These are phyloP conservation scores for Thera britannica DNA, from an alignment of 2,888 invertebrate genomes.

Conservation along the genomic window DNA sequence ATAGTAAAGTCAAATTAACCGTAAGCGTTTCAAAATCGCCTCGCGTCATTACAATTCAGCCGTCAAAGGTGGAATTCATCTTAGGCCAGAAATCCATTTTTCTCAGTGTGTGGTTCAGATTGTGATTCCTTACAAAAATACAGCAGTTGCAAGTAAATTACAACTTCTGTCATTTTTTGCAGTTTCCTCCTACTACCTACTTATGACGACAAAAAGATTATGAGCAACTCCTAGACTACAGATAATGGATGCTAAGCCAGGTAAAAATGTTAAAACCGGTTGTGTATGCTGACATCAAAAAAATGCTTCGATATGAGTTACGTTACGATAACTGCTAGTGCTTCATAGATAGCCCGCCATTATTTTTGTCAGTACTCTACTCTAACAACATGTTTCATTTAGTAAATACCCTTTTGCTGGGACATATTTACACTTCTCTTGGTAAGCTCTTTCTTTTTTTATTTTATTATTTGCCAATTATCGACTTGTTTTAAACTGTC, in stretches of 20 bases:
- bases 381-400: constrained; percentile 32
- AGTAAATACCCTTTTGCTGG: constrained; percentile 28
- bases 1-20: too few relatives aligned
- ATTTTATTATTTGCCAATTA: constrained; percentile 12
- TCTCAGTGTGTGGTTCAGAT: not conserved
- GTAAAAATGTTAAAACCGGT: constrained; percentile 13
- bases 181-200: not conserved
- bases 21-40: too few relatives aligned
- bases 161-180: not conserved
- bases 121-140: too few relatives aligned
- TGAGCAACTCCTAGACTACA: constrained; percentile 6
- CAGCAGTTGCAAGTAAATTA: too few relatives aligned
- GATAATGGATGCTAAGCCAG: not conserved
- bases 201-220: not conserved
- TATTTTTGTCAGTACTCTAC: constrained; percentile 24
- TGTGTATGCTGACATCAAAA: constrained; percentile 17
- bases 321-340: constrained; percentile 26
- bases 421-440: constrained; percentile 14
- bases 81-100: too few relatives aligned
- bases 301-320: constrained; percentile 26
- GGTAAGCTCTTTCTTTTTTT: constrained; percentile 17
- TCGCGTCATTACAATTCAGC: too few relatives aligned
- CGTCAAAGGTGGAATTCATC: too few relatives aligned
- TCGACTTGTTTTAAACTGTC: too few relatives aligned
- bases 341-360: constrained; percentile 25